Evolutionary conservation across 2,113 vertebrate genomes (phyloP).

Genomic region (Brienomyrus brachyistius): DNA sequence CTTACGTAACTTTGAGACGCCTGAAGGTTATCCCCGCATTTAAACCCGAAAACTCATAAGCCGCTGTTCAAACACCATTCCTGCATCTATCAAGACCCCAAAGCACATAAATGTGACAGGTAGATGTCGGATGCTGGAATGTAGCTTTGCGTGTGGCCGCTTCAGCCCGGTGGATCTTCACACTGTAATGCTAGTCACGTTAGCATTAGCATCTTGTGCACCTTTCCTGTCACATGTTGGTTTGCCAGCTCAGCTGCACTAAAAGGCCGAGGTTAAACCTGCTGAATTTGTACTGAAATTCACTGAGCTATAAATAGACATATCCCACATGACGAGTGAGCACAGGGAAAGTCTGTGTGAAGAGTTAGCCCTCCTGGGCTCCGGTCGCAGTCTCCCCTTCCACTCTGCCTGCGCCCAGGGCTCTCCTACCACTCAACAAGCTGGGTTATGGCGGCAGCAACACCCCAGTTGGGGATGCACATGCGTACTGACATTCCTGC

Average conservation of each 20-base stretch:
- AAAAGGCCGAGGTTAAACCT: not conserved
- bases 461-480: not conserved
- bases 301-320: constrained; percentile 14
- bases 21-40: not conserved
- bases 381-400: not conserved
- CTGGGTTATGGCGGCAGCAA: not conserved
- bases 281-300: constrained; percentile 16
- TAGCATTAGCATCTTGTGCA: not conserved
- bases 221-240: not conserved
- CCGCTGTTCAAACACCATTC: not conserved
- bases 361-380: not conserved
- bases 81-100: not conserved
- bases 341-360: not conserved
- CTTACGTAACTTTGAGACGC: not conserved
- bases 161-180: not conserved
- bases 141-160: not conserved
- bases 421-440: not conserved
- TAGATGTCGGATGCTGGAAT: not conserved
- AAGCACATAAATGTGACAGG: not conserved
- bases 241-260: not conserved
- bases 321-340: not conserved
- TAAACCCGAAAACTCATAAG: not conserved
- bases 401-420: not conserved
- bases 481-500: not conserved
- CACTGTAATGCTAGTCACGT: not conserved